phyloP scores from a whole-genome alignment of 1,140 invertebrate genomes.

The Theocolax elegans region DNA sequence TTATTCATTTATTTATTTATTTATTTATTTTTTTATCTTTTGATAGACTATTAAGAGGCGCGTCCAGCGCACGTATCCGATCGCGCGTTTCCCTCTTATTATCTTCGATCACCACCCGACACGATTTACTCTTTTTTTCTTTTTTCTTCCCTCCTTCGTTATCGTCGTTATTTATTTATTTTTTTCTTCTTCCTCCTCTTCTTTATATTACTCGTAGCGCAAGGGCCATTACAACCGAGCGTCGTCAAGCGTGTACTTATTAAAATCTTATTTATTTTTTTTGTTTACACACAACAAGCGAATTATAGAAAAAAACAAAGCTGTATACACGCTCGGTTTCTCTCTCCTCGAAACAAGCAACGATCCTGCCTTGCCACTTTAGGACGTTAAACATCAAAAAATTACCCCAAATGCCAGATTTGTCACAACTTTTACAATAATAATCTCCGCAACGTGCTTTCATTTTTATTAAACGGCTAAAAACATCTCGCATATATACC shows the following conservation, averaged over 20 bases:
- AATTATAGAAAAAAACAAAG: slow-evolving; percentile 3
- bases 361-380: slow-evolving; percentile 18
- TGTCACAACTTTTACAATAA: too few species aligned
- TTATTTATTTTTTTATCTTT: too few species aligned
- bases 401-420: too few species aligned
- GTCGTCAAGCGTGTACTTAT: slow-evolving; percentile 4
- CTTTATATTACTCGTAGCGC: not conserved
- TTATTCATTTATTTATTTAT: too few species aligned
- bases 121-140: slow-evolving; percentile 4
- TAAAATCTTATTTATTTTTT: not conserved
- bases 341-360: not conserved
- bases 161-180: not conserved
- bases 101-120: slow-evolving; percentile 1
- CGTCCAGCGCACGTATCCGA: slow-evolving; percentile 37
- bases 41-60: slow-evolving; percentile 38
- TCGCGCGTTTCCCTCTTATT: not conserved
- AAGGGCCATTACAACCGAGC: slow-evolving; percentile 16
- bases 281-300: slow-evolving; percentile 28
- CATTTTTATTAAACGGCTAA: too few species aligned
- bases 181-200: not conserved
- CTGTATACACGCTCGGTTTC: not conserved
- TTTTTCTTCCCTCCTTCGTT: not conserved
- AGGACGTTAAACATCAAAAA: too few species aligned
- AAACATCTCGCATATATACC: too few species aligned
- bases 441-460: too few species aligned